Conservation (phyloP, 2,113 vertebrate genomes). For the Podarcis cretensis region DNA sequence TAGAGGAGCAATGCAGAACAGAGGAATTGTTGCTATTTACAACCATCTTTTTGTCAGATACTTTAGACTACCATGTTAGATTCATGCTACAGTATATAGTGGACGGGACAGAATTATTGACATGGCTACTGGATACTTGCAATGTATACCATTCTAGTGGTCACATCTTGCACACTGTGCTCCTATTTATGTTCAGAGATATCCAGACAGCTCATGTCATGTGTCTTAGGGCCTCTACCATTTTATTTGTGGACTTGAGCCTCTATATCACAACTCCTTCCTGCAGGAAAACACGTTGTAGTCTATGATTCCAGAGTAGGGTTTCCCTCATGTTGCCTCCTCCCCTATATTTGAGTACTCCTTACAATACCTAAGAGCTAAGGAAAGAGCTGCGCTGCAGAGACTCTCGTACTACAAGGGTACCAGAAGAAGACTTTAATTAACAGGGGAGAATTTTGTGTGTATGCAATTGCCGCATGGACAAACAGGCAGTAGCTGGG, state of each 20-base stretch:
- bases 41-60: not conserved
- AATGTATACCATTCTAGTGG: not conserved
- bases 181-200: not conserved
- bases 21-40: not conserved
- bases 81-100: no score
- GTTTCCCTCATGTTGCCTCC: no score
- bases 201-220: not conserved
- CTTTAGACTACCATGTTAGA: not conserved
- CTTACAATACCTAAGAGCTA: not conserved
- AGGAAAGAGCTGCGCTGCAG: not conserved
- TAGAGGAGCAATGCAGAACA: not conserved
- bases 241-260: not conserved
- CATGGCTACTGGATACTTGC: not conserved
- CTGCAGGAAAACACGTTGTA: not conserved
- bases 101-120: not conserved
- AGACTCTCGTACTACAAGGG: not conserved
- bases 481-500: no score
- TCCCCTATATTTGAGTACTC: no score
- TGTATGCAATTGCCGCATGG: not conserved
- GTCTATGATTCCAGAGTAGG: no score
- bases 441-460: not conserved
- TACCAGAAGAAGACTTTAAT: not conserved
- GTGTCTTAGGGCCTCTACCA: not conserved
- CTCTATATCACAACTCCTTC: not conserved
- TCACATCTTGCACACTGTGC: not conserved